Conservation (phyloP, 2,797 vertebrate genomes). For the Streptopelia turtur region DNA sequence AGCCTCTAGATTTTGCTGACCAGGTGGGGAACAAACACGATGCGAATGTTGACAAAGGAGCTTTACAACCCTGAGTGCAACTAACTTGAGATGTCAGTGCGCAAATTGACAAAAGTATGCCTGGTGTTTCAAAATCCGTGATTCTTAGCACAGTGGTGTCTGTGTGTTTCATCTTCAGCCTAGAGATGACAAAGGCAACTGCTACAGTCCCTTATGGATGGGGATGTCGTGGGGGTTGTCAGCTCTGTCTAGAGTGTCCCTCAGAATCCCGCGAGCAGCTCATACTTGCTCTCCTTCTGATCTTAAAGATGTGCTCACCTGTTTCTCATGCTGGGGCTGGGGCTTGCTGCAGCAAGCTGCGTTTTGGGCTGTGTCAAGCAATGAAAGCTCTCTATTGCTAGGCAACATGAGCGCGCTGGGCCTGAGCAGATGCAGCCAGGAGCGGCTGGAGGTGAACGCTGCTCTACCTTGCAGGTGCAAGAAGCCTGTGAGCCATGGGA, state of each 20-base stretch:
- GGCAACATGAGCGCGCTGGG: constrained; percentile 47
- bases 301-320: neutral
- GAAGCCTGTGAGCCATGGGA: neutral
- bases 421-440: neutral
- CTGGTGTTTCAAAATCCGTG: neutral
- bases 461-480: constrained; percentile 42
- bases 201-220: fast-evolving
- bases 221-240: neutral
- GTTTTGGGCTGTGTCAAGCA: neutral
- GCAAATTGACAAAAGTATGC: neutral
- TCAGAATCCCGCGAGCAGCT: neutral
- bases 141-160: neutral
- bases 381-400: constrained; percentile 60
- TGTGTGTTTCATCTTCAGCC: neutral
- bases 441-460: neutral
- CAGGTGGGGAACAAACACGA: neutral
- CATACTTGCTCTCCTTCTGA: neutral
- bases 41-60: neutral
- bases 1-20: neutral
- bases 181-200: neutral
- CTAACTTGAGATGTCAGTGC: neutral
- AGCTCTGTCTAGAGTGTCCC: neutral
- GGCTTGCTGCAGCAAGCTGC: constrained; percentile 46
- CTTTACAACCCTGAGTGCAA: neutral
- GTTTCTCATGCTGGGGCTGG: neutral